Base-by-base conservation (phyloP, 2,797 vertebrate genomes). In the Poeciliopsis presidionis region DNA sequence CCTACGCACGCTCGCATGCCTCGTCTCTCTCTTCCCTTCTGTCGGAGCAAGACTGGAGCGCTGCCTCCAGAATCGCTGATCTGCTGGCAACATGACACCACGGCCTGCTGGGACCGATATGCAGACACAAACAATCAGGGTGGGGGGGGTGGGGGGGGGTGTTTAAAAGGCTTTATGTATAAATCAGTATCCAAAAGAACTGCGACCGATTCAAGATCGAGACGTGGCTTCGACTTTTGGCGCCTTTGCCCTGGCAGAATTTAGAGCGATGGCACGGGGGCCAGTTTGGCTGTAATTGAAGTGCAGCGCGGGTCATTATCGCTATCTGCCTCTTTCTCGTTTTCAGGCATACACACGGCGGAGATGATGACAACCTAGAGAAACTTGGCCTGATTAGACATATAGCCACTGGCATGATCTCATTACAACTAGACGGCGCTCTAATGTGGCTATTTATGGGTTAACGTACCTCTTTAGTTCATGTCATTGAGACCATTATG, bases 71-170 rank as follows among this genome's bases (percentile, higher is more conserved):
- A 90, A 86, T 78, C 72, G 87, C 86, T 81, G 86, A 90, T 86
- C 78, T 73, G 86, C 86, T 81, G 86, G 89, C 87, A 93, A 86
- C 87, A 49, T 80, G 85, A 91, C 87, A 86, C 90, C 36, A 6
- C 49, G 81, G 82, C 77, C 86, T 39, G 84, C 86, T 83, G 87
- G 86, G 84, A 80, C 81, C 75, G 84, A 90, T 79, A 88, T 36
- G 47, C 75, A 78, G 73, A 74, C 75, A 75, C 72, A 63, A 63
- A 70, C 81, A 61, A 53, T 51, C 76, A 43, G 39, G 46, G 72
- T 41, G 33, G 6, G 18, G 18, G 6, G 57, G 30, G 30, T 1
- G 33, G 33, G 33, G 33, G 33, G 33, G 33, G 3, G 3, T 33
- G 33, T 33, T 33, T 33, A 45, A 43, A 76, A 81, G 45, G 72